Base-by-base conservation (phyloP, 2,797 vertebrate species). In the Sebastes taczanowskii region DNA sequence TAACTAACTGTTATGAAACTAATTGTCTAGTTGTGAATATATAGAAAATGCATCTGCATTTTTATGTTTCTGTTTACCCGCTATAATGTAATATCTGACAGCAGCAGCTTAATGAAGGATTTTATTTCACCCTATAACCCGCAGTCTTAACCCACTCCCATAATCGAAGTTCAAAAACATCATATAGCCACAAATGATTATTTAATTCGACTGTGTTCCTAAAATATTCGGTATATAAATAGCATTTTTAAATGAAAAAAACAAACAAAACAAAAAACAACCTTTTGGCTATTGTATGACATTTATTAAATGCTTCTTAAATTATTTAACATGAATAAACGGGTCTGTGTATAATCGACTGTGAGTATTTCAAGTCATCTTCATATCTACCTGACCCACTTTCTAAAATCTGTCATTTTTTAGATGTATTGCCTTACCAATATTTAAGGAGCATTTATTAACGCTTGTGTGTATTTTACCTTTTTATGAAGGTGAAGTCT, bases 181-280 rank as follows among this genome's bases (percentile, higher is more conserved):
- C 18, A 20, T 49, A 10, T 53, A 53, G 4, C n/a, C 9, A n/a
- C 0, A 22, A 22, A 53, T 22, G 0, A 22, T 20, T 20, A 49
- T 49, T 49, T 49, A 49, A 49, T 53, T 55, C 1, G 30, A 34
- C 61, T 63, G 35, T 42, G n/a, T 25, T 64, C 13, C 6, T 18
- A 10, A 38, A 18, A 65, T 27, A 65, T 10, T 42, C 0, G 13
- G 7, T 5, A 38, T 23, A 23, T 7, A 18, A 9, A 25, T 42
- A 16, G 6, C 0, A 42, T 16, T 38, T 49, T 18, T 52, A n/a
- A 52, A 52, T 20, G 3, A 29, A 29, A 46, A 46, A 8, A 63
- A 23, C 5, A 46, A 46, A 8, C 4, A 63, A 23, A 22, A 3
- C n/a, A 34, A 34, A n/a, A 38, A 38, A 46, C 5, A 14, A 14